Evolutionary conservation across 2,888 invertebrate species (phyloP).

Genomic region (Tortricodes alternella): DNA sequence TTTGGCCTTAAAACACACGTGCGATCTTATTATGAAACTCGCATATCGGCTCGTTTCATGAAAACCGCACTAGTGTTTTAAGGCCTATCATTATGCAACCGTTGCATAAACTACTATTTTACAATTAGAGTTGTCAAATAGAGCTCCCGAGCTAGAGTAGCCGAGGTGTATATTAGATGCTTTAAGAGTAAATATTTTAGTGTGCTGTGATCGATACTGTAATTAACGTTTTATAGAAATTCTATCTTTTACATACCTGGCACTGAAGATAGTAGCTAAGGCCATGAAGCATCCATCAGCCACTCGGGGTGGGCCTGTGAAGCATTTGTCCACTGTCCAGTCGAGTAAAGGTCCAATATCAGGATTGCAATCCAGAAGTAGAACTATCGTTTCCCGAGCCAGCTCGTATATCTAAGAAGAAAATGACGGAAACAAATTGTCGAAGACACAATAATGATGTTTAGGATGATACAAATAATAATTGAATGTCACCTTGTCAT

Average conservation of each 20-base stretch:
- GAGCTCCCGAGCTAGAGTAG: too few species aligned
- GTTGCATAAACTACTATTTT: too few species aligned
- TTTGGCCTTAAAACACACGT: too few species aligned
- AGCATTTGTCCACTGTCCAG: constrained; percentile 99
- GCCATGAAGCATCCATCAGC: constrained; percentile 98
- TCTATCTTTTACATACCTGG: constrained; percentile 86
- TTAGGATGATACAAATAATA: too few species aligned
- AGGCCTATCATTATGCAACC: too few species aligned
- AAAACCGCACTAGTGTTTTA: too few species aligned
- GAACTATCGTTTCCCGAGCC: constrained; percentile 96
- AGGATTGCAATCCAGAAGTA: constrained; percentile 96
- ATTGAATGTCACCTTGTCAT: constrained; percentile 95
- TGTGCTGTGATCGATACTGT: too few species aligned
- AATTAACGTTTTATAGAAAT: neutral
- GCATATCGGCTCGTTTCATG: too few species aligned
- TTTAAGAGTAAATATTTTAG: neutral
- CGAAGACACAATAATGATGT: too few species aligned
- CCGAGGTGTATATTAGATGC: too few species aligned
- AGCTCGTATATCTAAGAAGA: constrained; percentile 90
- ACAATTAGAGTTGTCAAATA: too few species aligned
- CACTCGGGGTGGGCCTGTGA: constrained; percentile 94
- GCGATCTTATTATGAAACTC: too few species aligned
- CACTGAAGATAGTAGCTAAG: constrained; percentile 97
- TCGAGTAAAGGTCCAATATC: constrained; percentile 95
- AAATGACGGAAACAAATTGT: neutral